Conservation (phyloP, 1,140 invertebrate species). For the Lithobius niger region DNA sequence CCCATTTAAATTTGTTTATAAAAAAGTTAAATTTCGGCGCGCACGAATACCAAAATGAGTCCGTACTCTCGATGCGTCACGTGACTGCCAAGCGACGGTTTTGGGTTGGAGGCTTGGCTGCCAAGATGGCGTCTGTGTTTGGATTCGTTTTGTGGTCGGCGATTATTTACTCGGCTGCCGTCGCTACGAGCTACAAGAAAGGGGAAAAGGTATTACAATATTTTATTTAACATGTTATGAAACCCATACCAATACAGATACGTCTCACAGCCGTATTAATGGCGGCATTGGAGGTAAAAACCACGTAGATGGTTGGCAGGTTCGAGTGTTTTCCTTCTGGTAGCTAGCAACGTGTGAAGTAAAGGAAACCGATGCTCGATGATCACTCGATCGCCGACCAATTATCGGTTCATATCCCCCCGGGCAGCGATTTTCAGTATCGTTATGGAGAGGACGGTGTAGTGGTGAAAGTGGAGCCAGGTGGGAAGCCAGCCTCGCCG, state of each 20-base stretch:
- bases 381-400: no score
- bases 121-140: conserved; percentile 4
- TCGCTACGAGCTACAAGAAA: conserved; percentile 3
- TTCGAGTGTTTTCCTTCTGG: no score
- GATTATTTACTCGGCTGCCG: background rate
- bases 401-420: no score
- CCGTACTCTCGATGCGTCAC: background rate
- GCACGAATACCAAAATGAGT: conserved; percentile 1
- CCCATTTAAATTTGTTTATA: background rate
- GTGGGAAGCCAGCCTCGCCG: no score
- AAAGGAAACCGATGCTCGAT: no score
- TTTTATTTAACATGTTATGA: background rate
- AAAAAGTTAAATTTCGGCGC: background rate
- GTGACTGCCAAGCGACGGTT: background rate
- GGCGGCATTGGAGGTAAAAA: background rate
- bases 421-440: no score
- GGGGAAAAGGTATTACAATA: conserved; percentile 3
- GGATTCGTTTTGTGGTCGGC: background rate
- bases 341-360: no score
- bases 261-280: background rate
- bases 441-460: no score
- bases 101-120: background rate
- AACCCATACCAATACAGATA: background rate
- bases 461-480: no score
- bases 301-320: background rate